Base-by-base conservation (phyloP, 2,797 vertebrate species). In the Pelodytes ibericus region DNA sequence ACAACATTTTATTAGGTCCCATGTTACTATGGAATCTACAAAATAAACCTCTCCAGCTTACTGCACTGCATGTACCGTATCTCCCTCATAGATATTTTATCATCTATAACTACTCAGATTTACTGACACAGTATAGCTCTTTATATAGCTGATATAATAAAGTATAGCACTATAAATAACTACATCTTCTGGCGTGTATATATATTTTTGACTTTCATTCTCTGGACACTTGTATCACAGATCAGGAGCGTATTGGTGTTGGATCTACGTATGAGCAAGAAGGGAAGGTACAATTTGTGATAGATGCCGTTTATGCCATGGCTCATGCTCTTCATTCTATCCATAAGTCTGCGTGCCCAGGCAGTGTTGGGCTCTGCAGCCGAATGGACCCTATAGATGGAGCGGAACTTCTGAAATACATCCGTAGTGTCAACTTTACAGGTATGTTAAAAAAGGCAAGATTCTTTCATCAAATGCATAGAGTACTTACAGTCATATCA, bases 251-350 rank as follows among this genome's bases (percentile, higher is more conserved):
- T 80, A 98, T 98, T 1, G 96, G 96, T 71, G 95, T 94, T 84
- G 95, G 97, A 83, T 97, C 96, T 0, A 89, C 91, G 0, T 98
- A 98, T 0, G 96, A 98, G 75, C 96, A 98, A 85, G 96, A 98
- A 82, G 96, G 96, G 74, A 98, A 98, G 79, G 96, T 98, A 18
- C 96, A 97, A 80, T 98, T 98, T 15, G 96, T 98, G 80, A 95
- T 98, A 0, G 96, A 98, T 0, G 96, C 96, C 0, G 93, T 98
- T 56, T 98, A 98, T 0, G 90, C 96, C 84, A 97, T 96, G 95
- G 96, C 95, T n/a, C 95, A 98, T 0, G 95, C 96, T 0, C 91
- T 98, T 70, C 96, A 98, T 26, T 93, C 93, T 85, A 97, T 98
- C 94, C 96, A 98, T 88, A 94, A 91, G 70, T 92, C 94, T 69